These are phyloP conservation scores for Acomys russatus DNA, from an alignment of 2,797 vertebrate species.

Conservation along the genomic window DNA sequence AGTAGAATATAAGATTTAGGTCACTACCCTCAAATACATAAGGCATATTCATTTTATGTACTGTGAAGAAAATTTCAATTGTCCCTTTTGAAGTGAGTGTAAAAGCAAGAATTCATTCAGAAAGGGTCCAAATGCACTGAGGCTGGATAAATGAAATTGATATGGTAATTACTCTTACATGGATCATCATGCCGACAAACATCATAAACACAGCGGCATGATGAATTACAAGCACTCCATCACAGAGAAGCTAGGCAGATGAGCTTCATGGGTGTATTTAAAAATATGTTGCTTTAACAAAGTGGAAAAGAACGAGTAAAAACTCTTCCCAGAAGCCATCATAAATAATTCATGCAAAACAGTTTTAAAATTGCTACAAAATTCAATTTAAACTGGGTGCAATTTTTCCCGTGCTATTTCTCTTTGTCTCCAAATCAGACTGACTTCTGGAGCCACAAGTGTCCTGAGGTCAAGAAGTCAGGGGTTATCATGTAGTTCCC, in stretches of 20 bases:
- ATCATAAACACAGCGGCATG: slow-evolving; percentile 46
- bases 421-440: slow-evolving; percentile 15
- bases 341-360: slow-evolving; percentile 81
- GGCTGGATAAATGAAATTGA: slow-evolving; percentile 70
- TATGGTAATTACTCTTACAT: slow-evolving; percentile 69
- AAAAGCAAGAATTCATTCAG: slow-evolving; percentile 4
- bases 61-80: slow-evolving; percentile 15
- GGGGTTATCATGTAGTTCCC: neutral
- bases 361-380: slow-evolving; percentile 71
- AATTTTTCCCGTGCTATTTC: neutral
- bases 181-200: slow-evolving; percentile 46
- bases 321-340: slow-evolving; percentile 75
- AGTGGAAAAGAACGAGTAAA: slow-evolving; percentile 73
- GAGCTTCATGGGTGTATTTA: slow-evolving; percentile 62
- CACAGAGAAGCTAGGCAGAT: slow-evolving; percentile 29
- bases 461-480: slow-evolving; percentile 2
- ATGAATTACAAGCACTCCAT: slow-evolving; percentile 71
- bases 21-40: neutral
- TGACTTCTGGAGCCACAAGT: slow-evolving; percentile 17
- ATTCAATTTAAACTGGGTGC: slow-evolving; percentile 57
- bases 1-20: neutral
- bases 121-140: slow-evolving; percentile 58
- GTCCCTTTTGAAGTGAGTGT: neutral
- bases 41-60: slow-evolving; percentile 22
- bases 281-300: slow-evolving; percentile 77